phyloP scores from a whole-genome alignment of 2,113 vertebrate species.

The Rhinolophus sinicus region DNA sequence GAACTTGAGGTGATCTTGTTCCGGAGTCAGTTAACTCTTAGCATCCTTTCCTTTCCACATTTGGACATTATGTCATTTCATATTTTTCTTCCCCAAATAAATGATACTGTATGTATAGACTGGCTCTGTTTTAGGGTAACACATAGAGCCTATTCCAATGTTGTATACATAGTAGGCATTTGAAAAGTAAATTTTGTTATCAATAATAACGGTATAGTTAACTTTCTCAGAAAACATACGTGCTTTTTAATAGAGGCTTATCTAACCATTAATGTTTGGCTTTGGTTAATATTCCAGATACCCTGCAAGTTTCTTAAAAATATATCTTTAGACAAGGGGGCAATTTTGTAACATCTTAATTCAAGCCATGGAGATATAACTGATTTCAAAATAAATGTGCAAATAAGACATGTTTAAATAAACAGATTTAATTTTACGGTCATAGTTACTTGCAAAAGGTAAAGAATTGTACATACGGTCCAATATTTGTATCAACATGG shows the following conservation, averaged over 20 bases:
- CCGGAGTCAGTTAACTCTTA: neutral
- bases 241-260: neutral
- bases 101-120: neutral
- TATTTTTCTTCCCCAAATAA: neutral
- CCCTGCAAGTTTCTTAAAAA: neutral
- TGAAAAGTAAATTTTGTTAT: neutral
- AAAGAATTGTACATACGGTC: neutral
- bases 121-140: neutral
- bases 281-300: neutral
- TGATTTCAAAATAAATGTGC: conserved; percentile 17
- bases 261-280: neutral
- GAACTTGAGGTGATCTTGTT: neutral
- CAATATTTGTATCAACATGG: neutral
- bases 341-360: neutral
- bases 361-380: neutral
- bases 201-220: neutral
- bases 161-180: neutral
- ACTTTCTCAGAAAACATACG: neutral
- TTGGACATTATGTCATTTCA: neutral
- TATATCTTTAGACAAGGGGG: neutral
- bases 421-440: neutral
- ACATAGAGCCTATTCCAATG: neutral
- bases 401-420: neutral
- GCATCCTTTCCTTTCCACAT: neutral
- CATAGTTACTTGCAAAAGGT: neutral